These are phyloP conservation scores for Phoebastria nigripes DNA, from an alignment of 2,797 vertebrate genomes.

Conservation along the genomic window DNA sequence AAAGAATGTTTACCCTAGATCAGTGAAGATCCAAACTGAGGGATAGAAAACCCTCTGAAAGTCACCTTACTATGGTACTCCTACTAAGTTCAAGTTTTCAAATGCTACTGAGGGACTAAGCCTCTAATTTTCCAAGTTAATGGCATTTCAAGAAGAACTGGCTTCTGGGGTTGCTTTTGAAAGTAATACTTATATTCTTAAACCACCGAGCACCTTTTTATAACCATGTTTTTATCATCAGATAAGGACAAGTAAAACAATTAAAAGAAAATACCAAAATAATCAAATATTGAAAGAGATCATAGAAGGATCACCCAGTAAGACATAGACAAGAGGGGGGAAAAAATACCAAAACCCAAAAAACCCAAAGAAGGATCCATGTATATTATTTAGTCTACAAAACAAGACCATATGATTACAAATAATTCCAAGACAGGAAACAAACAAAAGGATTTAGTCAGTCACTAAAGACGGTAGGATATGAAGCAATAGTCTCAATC, in stretches of 20 bases:
- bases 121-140: not conserved
- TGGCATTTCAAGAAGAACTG: not conserved
- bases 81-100: not conserved
- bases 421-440: not conserved
- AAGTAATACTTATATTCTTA: not conserved
- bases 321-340: not conserved
- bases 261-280: not conserved
- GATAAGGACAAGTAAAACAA: not conserved
- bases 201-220: not conserved
- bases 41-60: not conserved
- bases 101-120: not conserved
- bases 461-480: not conserved
- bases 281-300: not conserved
- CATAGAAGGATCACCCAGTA: not conserved
- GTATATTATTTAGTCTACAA: not conserved
- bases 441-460: not conserved
- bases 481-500: not conserved
- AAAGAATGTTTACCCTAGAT: not conserved
- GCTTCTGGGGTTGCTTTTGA: not conserved
- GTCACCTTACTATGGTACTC: not conserved
- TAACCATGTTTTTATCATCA: not conserved
- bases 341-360: not conserved
- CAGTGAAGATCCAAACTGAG: not conserved
- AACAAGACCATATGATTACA: not conserved
- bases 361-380: not conserved